Base-by-base conservation (phyloP, 2,888 invertebrate species). In the Strigamia transsilvanica region DNA sequence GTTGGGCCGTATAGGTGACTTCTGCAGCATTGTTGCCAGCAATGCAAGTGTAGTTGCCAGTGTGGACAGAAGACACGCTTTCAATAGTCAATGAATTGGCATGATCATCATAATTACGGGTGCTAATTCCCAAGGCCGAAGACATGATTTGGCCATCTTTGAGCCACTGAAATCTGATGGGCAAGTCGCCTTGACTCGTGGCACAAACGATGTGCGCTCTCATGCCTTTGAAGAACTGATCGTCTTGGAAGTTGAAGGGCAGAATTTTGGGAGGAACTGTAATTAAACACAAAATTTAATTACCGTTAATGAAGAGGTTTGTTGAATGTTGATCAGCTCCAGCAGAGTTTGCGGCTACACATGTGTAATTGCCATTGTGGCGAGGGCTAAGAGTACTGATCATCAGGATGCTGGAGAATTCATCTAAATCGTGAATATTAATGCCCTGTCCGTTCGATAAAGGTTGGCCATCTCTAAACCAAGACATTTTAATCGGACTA, bases 131-230 rank as follows among this genome's bases (percentile, higher is more conserved):
- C 83, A 79, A 34, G 15, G 42, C 6, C 6, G 79, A 27, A 38
- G 82, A 10, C 27, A 84, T 80, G 23, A n/a, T 32, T 32, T 38
- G 18, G 18, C 81, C 80, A 83, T 79, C 84, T 0, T 96, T 96
- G 88, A 94, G 94, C 87, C 85, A 85, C 5, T 83, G 81, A 21
- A 83, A 81, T 13, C 83, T 82, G 18, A 85, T 51, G 18, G 85
- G 83, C 15, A 83, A 56, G 18, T 84, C 83, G 21, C 85, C 85
- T n/a, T 83, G 82, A 42, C 80, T 81, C 5, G 84, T 82, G 51
- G 83, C 82, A 66, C 85, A 85, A 38, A 84, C 82, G 15, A 84
- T 84, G 56, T 83, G 73, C 15, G 84, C 83, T 82, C 84, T 82
- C 56, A 83, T 82, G 21, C 85, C 85, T 78, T 82, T 77, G 82